Percentiles rank a stretch among this genome's conserved stretches.
These are phyloP conservation scores for Papilio xuthus DNA, from an alignment of 1,140 invertebrate genomes.

Conservation along the genomic window DNA sequence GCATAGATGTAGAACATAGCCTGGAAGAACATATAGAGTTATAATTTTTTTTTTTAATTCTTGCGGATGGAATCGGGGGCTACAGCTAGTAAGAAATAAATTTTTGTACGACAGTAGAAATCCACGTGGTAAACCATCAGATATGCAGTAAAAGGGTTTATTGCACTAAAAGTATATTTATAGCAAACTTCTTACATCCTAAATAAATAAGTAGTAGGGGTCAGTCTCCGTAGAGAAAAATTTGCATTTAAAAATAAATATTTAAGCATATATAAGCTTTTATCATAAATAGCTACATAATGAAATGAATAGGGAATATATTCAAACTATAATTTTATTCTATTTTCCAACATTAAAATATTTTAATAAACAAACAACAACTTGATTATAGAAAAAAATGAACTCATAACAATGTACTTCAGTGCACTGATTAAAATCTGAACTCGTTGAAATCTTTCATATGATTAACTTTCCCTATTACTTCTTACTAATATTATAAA, in stretches of 20 bases:
- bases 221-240: too few species aligned
- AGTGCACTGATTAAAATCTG: neutral
- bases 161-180: neutral
- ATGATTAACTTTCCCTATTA: neutral
- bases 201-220: neutral
- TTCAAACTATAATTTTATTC: too few species aligned
- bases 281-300: neutral
- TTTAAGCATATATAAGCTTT: too few species aligned
- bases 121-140: neutral
- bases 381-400: too few species aligned
- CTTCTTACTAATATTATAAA: too few species aligned
- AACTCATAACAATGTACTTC: neutral
- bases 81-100: too few species aligned
- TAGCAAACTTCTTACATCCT: neutral
- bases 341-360: too few species aligned
- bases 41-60: too few species aligned
- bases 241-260: too few species aligned
- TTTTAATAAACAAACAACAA: neutral
- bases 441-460: slow-evolving; percentile 20
- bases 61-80: too few species aligned
- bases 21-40: too few species aligned
- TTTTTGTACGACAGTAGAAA: neutral
- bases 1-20: too few species aligned
- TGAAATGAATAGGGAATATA: neutral
- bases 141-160: neutral